Evolutionary conservation across 2,797 vertebrate species (phyloP).

Genomic region (Alexandromys oeconomus): DNA sequence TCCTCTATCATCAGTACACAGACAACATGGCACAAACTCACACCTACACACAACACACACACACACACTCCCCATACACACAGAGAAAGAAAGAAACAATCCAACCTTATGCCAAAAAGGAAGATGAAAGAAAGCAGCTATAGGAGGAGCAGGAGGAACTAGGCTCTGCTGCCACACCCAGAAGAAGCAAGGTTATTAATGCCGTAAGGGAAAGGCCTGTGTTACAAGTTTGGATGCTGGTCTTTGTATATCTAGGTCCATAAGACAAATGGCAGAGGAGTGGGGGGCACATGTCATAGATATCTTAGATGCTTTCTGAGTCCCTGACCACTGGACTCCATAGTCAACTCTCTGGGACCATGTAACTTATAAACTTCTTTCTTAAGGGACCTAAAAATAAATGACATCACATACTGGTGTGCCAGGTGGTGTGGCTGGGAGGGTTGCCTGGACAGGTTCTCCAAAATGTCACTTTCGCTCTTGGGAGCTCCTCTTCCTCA

Average conservation of each 20-base stretch:
- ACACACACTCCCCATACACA: not conserved
- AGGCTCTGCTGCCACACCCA: not conserved
- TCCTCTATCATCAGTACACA: not conserved
- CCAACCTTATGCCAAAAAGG: not conserved
- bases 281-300: not conserved
- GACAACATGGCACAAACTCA: not conserved
- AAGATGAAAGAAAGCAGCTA: not conserved
- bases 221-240: not conserved
- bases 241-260: slow-evolving; percentile 17
- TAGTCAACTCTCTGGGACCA: not conserved
- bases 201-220: not conserved
- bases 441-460: slow-evolving; percentile 10
- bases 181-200: not conserved
- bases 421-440: slow-evolving; percentile 3
- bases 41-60: not conserved
- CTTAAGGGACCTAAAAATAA: slow-evolving; percentile 65
- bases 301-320: not conserved
- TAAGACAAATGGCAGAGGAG: not conserved
- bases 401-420: not conserved
- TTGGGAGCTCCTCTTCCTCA: slow-evolving; percentile 28
- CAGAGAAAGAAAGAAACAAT: not conserved
- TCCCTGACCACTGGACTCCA: not conserved
- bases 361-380: slow-evolving; percentile 13
- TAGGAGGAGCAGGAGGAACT: not conserved
- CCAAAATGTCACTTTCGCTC: slow-evolving; percentile 19